Percentiles rank a stretch among this genome's conserved stretches.
These are phyloP conservation scores for Bicyclus anynana DNA, from an alignment of 1,140 invertebrate species.

Conservation along the genomic window DNA sequence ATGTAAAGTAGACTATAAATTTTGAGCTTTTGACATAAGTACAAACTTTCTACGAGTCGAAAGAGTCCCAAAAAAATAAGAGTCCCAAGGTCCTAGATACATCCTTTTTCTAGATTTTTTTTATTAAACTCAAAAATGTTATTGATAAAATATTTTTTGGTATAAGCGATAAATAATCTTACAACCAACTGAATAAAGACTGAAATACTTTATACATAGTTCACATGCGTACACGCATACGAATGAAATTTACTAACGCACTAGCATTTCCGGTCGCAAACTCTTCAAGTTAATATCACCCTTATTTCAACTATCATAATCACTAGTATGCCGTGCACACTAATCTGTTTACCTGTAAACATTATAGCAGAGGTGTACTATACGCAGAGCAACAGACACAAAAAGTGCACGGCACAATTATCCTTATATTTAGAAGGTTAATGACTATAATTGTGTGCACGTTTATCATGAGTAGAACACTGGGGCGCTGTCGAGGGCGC, in stretches of 20 bases:
- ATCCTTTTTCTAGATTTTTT: too few relatives aligned
- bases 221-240: not conserved
- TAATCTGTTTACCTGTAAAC: not conserved
- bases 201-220: too few relatives aligned
- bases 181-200: too few relatives aligned
- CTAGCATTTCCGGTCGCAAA: not conserved
- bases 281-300: not conserved
- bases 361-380: not conserved
- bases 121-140: too few relatives aligned
- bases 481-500: slow-evolving; percentile 1
- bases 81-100: too few relatives aligned
- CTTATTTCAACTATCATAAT: not conserved
- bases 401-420: not conserved
- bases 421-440: not conserved
- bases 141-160: too few relatives aligned
- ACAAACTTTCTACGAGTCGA: too few relatives aligned
- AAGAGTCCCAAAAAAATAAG: too few relatives aligned
- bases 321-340: not conserved
- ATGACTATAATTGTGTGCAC: not conserved
- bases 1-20: too few relatives aligned
- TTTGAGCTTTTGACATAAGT: too few relatives aligned
- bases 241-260: not conserved
- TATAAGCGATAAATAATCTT: too few relatives aligned
- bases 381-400: not conserved
- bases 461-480: not conserved